Evolutionary conservation across 2,888 invertebrate genomes (phyloP).

Genomic region (Pyrochroa serraticornis): DNA sequence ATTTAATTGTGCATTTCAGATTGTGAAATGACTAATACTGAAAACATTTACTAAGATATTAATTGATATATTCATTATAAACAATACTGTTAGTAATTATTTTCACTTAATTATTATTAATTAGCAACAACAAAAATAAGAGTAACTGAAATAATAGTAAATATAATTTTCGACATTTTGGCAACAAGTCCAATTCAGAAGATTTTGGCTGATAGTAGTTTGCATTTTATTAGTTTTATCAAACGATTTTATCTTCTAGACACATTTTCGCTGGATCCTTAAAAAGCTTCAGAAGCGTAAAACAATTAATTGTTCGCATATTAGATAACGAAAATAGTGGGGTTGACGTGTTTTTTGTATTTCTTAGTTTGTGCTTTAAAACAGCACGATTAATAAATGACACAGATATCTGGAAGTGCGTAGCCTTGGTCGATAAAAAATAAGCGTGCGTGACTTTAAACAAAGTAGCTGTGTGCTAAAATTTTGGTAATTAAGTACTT

Average conservation of each 20-base stretch:
- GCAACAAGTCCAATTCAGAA: too few species aligned
- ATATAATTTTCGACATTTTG: background rate
- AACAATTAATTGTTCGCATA: too few species aligned
- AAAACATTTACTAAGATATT: constrained; percentile 16
- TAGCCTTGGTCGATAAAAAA: constrained; percentile 6
- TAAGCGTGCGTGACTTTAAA: constrained; percentile 9
- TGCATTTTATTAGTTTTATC: too few species aligned
- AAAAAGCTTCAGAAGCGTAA: background rate
- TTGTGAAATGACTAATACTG: constrained; percentile 19
- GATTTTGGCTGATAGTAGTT: too few species aligned
- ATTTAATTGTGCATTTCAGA: constrained; percentile 7
- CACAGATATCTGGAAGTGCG: background rate
- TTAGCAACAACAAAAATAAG: background rate
- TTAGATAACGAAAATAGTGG: too few species aligned
- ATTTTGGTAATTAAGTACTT: background rate
- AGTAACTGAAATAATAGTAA: background rate
- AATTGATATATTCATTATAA: constrained; percentile 6
- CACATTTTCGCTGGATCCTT: background rate
- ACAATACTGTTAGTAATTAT: constrained; percentile 4
- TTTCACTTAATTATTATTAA: background rate
- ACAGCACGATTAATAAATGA: too few species aligned
- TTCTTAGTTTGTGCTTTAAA: too few species aligned
- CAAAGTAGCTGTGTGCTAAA: background rate
- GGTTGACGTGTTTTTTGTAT: too few species aligned
- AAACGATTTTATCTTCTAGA: too few species aligned